Base-by-base conservation (phyloP, 2,113 vertebrate genomes). In the Plestiodon gilberti region DNA sequence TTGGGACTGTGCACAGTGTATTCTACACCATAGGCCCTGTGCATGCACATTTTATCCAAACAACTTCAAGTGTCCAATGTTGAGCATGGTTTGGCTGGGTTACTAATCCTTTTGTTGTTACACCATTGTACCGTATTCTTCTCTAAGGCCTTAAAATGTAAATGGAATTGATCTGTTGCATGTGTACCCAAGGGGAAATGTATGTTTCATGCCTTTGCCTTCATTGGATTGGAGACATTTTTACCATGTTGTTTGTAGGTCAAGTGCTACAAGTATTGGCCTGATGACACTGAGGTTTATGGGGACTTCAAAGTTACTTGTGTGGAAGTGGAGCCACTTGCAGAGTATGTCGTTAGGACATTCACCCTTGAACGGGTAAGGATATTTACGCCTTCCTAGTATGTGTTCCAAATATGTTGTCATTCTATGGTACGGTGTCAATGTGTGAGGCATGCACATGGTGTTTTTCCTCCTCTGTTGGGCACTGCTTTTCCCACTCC, bases 221-320 rank as follows among this genome's bases (percentile, higher is more conserved):
- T 87, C 71, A 9, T 48, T 75, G 73, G 30, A 6, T 87, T 55
- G 79, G 52, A 92, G 87, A 70, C 38, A 1, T 0, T 0, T 89
- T 71, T 28, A 76, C 8, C 57, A 6, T 90, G 86, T 91, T 89
- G 52, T 87, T 17, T 93, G 88, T 95, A 99, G 99, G 98, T 99
- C 38, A 99, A 99, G 83, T 99, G 99, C 92, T 99, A 99, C 91
- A 99, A 99, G 89, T 99, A 99, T 90, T 99, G 99, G 99, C 99
- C 99, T 48, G 99, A 99, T 6, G 98, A 99, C 91, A 98, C 98
- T 4, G 99, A 99, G 92, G 97, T 99, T 91, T 99, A 98, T 77
- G 98, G 98, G 33, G 99, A 99, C 94, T 99, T 99, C 95, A 99
- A 99, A 96, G 98, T 99, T 93, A 98, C 98, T 1, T 99, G 99